phyloP scores from a whole-genome alignment of 2,888 invertebrate species.

The Dorcus parallelipipedus region DNA sequence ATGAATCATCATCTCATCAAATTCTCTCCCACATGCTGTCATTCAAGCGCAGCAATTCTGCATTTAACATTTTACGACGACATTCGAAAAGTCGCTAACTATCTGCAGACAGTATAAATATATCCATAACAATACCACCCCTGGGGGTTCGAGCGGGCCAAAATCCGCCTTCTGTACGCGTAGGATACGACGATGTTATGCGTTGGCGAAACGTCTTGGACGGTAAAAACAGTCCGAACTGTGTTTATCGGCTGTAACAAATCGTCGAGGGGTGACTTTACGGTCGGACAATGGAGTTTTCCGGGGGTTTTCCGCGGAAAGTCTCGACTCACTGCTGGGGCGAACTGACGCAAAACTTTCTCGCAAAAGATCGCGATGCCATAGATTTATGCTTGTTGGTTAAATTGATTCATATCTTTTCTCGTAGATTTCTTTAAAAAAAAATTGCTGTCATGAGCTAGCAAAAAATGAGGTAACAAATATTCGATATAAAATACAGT shows the following conservation, averaged over 20 bases:
- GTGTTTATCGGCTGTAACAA: slow-evolving; percentile 47
- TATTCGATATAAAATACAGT: too few species aligned
- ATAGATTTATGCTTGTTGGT: slow-evolving; percentile 32
- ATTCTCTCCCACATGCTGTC: slow-evolving; percentile 1
- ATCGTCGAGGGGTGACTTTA: slow-evolving; percentile 41
- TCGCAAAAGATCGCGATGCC: slow-evolving; percentile 30
- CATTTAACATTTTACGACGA: slow-evolving; percentile 24
- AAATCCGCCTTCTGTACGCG: slow-evolving; percentile 10
- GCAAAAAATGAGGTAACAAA: too few species aligned
- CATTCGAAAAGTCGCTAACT: slow-evolving; percentile 37
- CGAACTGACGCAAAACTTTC: slow-evolving; percentile 30
- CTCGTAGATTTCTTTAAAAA: slow-evolving; percentile 4
- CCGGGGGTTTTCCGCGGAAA: slow-evolving; percentile 25
- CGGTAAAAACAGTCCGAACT: slow-evolving; percentile 40
- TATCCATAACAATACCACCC: slow-evolving; percentile 35
- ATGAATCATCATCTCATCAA: too few species aligned
- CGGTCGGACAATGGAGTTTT: slow-evolving; percentile 30
- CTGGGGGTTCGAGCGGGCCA: slow-evolving; percentile 14
- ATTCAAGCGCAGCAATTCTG: slow-evolving; percentile 17
- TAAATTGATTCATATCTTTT: slow-evolving; percentile 25
- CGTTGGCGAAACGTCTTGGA: slow-evolving; percentile 30
- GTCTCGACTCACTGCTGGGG: slow-evolving; percentile 20
- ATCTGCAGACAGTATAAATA: slow-evolving; percentile 34
- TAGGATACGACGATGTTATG: slow-evolving; percentile 12
- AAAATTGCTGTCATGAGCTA: too few species aligned